Conservation (phyloP, 2,888 invertebrate species). For the Lucinisca nassula region DNA sequence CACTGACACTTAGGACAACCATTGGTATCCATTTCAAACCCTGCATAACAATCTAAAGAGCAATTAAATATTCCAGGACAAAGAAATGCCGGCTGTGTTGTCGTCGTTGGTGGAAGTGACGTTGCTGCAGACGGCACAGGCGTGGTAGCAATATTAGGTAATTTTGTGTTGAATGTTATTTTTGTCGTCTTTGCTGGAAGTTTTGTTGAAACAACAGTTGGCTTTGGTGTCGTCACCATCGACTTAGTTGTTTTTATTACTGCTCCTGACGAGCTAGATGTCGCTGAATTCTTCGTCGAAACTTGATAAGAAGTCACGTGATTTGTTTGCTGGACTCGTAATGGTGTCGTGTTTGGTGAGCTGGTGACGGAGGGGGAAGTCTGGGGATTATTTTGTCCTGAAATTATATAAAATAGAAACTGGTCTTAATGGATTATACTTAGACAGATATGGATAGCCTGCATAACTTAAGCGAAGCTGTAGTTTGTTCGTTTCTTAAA, state of each 20-base stretch:
- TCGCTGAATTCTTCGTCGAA: neutral
- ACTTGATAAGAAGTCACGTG: neutral
- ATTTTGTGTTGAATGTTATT: constrained; percentile 19
- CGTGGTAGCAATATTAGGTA: constrained; percentile 18
- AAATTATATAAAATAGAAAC: neutral
- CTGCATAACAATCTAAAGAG: constrained; percentile 56
- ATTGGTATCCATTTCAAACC: constrained; percentile 42
- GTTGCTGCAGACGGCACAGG: neutral
- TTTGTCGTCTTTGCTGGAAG: neutral
- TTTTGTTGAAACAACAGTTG: neutral
- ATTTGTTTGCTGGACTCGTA: neutral
- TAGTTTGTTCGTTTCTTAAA: too few relatives aligned
- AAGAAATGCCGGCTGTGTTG: constrained; percentile 34
- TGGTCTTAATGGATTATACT: neutral
- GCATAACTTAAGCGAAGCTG: too few relatives aligned
- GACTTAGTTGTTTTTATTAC: neutral
- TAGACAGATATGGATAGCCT: neutral
- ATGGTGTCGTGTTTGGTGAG: neutral
- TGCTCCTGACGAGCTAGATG: too few relatives aligned
- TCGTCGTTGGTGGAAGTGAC: neutral
- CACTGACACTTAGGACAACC: constrained; percentile 66
- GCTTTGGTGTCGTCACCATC: neutral
- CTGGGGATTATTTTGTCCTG: neutral
- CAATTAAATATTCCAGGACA: constrained; percentile 66
- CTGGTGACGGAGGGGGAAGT: neutral